phyloP scores from a whole-genome alignment of 2,888 invertebrate species.

The Noctuana brunneofusca region DNA sequence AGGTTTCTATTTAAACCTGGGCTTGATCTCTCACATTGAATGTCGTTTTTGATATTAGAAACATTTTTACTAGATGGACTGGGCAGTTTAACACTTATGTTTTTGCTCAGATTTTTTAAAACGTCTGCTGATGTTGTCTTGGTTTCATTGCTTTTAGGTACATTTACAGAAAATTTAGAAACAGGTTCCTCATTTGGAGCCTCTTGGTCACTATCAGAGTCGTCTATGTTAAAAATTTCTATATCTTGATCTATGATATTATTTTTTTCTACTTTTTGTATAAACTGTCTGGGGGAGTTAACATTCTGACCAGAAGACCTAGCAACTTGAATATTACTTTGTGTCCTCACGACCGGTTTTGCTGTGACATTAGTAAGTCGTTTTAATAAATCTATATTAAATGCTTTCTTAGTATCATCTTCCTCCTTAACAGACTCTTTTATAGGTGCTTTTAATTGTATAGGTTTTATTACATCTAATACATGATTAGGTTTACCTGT shows the following conservation, averaged over 20 bases:
- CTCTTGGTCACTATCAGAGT: slow-evolving; percentile 68
- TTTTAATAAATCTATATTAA: slow-evolving; percentile 56
- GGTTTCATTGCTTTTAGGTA: slow-evolving; percentile 35
- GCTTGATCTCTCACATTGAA: slow-evolving; percentile 7
- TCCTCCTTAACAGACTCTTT: slow-evolving; percentile 37
- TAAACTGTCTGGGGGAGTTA: slow-evolving; percentile 34
- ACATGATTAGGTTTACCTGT: slow-evolving; percentile 29
- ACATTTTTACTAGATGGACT: slow-evolving; percentile 42
- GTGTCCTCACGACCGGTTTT: slow-evolving; percentile 49
- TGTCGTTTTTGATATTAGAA: slow-evolving; percentile 29
- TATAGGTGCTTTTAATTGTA: slow-evolving; percentile 27
- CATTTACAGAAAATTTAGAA: slow-evolving; percentile 19
- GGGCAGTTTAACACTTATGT: slow-evolving; percentile 58
- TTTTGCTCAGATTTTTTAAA: slow-evolving; percentile 58
- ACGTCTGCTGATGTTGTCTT: slow-evolving; percentile 43
- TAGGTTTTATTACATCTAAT: slow-evolving; percentile 37
- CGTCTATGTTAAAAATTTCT: slow-evolving; percentile 73
- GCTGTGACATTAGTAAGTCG: slow-evolving; percentile 61
- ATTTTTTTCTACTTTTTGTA: slow-evolving; percentile 43
- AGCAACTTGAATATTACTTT: slow-evolving; percentile 38
- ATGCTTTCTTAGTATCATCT: slow-evolving; percentile 42
- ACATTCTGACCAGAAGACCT: slow-evolving; percentile 33
- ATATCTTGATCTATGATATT: slow-evolving; percentile 53
- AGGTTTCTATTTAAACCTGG: slow-evolving; percentile 5
- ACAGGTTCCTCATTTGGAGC: slow-evolving; percentile 27